Evolutionary conservation across 1,140 invertebrate species (phyloP).

Genomic region (Lineus longissimus): DNA sequence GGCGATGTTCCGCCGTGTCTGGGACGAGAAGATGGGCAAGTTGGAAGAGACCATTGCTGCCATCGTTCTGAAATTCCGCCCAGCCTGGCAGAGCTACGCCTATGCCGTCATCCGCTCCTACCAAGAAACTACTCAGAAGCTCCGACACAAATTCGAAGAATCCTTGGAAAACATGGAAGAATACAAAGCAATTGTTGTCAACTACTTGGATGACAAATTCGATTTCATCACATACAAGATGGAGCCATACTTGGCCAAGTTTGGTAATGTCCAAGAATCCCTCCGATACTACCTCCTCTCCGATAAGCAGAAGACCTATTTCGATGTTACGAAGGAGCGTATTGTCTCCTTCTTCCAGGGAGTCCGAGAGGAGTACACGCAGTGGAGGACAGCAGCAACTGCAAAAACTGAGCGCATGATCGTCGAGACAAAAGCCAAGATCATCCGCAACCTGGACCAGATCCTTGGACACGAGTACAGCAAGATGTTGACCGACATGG

Average conservation of each 20-base stretch:
- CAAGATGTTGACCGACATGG: too few species aligned
- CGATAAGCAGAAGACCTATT: slow-evolving; percentile 6
- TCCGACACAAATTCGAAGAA: not conserved
- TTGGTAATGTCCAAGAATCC: not conserved
- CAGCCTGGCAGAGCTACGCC: slow-evolving; percentile 2
- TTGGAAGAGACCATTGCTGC: not conserved
- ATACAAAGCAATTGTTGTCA: not conserved
- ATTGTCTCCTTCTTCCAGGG: slow-evolving; percentile 30
- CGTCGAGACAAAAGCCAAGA: too few species aligned
- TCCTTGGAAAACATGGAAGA: not conserved
- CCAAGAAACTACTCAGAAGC: not conserved
- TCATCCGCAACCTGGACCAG: too few species aligned
- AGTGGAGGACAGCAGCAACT: too few species aligned
- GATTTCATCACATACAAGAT: not conserved
- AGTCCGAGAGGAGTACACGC: slow-evolving; percentile 16
- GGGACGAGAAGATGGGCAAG: not conserved
- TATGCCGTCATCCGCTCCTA: not conserved
- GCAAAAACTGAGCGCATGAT: too few species aligned
- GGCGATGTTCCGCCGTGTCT: not conserved
- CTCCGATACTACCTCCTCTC: too few species aligned
- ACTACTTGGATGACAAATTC: not conserved
- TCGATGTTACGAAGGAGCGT: slow-evolving; percentile 20
- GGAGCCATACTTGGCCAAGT: not conserved
- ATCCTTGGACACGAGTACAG: too few species aligned
- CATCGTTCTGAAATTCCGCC: slow-evolving; percentile 4